These are phyloP conservation scores for Anguilla obscura DNA, from an alignment of 2,797 vertebrate species.

Conservation along the genomic window DNA sequence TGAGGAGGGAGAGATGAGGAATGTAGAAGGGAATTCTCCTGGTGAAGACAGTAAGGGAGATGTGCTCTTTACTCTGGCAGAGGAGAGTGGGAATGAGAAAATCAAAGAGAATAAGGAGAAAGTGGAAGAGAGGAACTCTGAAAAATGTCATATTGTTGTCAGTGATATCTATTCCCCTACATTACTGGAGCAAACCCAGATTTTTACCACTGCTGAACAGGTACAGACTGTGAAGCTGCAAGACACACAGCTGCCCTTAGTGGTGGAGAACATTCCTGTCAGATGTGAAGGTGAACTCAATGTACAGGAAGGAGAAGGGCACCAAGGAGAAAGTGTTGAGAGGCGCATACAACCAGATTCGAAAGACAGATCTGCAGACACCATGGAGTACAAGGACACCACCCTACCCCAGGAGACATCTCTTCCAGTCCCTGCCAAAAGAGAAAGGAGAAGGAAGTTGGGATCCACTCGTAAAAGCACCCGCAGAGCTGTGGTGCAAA, in stretches of 20 bases:
- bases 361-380: no score
- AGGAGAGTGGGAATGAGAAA: neutral
- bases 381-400: neutral
- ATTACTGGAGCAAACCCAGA: neutral
- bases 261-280: slow-evolving; percentile 38
- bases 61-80: slow-evolving; percentile 10
- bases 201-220: neutral
- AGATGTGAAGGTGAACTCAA: slow-evolving; percentile 40
- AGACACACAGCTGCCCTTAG: neutral
- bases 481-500: neutral
- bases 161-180: neutral
- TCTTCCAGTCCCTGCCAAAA: neutral
- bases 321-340: rapidly evolving
- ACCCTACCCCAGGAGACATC: neutral
- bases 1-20: slow-evolving; percentile 7
- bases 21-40: neutral
- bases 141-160: neutral
- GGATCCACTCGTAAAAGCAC: slow-evolving; percentile 41
- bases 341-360: neutral
- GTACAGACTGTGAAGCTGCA: neutral
- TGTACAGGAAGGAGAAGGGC: slow-evolving; percentile 49
- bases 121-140: neutral
- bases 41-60: no score
- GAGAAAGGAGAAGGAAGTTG: slow-evolving; percentile 44
- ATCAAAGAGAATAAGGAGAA: neutral